Evolutionary conservation across 2,797 vertebrate species (phyloP).

Genomic region (Calcarius lapponicus): DNA sequence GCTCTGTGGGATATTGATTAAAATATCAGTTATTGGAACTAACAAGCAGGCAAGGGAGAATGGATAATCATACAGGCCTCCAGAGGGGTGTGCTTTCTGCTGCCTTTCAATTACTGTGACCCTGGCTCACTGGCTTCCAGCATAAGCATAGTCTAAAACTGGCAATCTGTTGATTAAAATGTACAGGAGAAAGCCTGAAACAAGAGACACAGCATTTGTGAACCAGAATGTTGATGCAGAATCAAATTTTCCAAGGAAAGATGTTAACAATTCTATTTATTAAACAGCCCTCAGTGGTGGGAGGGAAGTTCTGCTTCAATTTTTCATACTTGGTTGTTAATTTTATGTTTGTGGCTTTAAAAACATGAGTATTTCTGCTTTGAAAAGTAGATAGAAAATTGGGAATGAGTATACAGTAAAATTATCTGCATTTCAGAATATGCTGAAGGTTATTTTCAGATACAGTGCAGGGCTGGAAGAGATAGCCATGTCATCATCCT

Average conservation of each 20-base stretch:
- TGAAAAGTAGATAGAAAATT: neutral
- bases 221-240: neutral
- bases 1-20: neutral
- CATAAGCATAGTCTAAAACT: neutral
- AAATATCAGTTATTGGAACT: neutral
- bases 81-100: neutral
- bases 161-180: neutral
- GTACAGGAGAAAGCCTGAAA: neutral
- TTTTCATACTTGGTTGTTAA: neutral
- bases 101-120: neutral
- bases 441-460: neutral
- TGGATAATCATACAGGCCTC: neutral
- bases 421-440: neutral
- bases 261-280: neutral
- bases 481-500: neutral
- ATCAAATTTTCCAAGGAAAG: neutral
- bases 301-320: slow-evolving; percentile 3
- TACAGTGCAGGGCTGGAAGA: neutral
- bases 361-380: neutral
- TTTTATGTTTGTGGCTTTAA: neutral
- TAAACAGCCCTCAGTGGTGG: neutral
- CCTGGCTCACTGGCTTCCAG: neutral
- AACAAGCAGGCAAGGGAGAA: neutral
- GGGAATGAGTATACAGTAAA: neutral
- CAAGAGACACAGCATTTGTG: neutral